Evolutionary conservation across 2,888 invertebrate species (phyloP).

Genomic region (Geophilus truncorum): DNA sequence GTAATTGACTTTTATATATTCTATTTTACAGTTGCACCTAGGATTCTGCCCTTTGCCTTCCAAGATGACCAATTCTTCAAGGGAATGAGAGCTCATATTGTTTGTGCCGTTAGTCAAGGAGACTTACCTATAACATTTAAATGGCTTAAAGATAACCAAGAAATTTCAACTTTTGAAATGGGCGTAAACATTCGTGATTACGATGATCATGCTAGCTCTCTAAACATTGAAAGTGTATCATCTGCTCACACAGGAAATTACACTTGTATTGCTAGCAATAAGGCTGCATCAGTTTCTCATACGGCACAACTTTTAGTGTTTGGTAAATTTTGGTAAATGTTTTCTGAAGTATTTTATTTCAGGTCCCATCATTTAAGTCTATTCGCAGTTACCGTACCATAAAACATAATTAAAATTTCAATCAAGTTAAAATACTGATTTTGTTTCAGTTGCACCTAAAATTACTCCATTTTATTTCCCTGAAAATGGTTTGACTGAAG

Average conservation of each 20-base stretch:
- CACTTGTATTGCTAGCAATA: not conserved
- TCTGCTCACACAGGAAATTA: constrained; percentile 29
- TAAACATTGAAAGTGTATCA: constrained; percentile 27
- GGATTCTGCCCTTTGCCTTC: constrained; percentile 1
- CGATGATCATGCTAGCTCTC: not conserved
- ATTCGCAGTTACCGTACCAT: too few species aligned
- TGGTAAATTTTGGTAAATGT: not conserved
- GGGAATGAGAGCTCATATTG: not conserved
- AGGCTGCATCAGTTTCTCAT: not conserved
- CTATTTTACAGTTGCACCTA: not conserved
- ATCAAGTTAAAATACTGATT: not conserved
- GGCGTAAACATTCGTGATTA: not conserved
- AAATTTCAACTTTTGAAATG: not conserved
- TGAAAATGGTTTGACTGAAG: constrained; percentile 52
- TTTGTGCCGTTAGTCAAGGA: constrained; percentile 3
- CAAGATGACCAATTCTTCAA: not conserved
- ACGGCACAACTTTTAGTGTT: constrained; percentile 4
- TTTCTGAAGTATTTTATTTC: not conserved
- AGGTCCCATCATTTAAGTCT: not conserved
- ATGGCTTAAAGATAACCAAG: not conserved
- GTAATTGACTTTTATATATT: not conserved
- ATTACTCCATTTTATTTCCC: constrained; percentile 55
- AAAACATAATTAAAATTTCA: not conserved
- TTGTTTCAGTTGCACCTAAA: constrained; percentile 46
- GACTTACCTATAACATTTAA: constrained; percentile 6